Conservation (phyloP, 2,888 invertebrate genomes). For the Artemia sinica region DNA sequence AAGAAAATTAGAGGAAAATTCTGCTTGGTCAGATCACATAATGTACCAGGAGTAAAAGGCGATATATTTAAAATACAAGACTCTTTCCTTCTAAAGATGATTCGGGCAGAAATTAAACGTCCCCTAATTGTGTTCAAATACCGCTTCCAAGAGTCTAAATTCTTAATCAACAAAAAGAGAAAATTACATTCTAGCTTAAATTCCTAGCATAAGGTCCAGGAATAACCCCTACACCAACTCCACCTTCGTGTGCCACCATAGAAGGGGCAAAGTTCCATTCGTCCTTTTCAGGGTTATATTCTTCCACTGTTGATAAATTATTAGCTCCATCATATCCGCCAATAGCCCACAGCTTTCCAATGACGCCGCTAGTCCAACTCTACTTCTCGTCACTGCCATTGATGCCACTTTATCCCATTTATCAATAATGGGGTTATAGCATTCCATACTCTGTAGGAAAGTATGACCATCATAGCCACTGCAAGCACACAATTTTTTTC, state of each 20-base stretch:
- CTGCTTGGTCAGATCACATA: too few species aligned
- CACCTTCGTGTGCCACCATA: conserved; percentile 74
- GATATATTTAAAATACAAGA: too few species aligned
- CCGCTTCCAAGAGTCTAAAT: too few species aligned
- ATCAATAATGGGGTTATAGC: conserved; percentile 53
- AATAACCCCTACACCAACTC: conserved; percentile 72
- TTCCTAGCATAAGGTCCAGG: conserved; percentile 31
- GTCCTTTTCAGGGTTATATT: conserved; percentile 54
- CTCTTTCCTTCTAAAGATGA: too few species aligned
- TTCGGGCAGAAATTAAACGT: too few species aligned
- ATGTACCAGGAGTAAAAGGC: too few species aligned
- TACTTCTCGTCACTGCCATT: conserved; percentile 63
- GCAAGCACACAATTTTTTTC: conserved; percentile 63
- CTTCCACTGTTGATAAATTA: conserved; percentile 65
- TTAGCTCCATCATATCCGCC: conserved; percentile 44
- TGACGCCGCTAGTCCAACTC: conserved; percentile 63
- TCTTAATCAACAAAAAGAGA: too few species aligned
- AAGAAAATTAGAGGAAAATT: too few species aligned
- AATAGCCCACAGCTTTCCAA: conserved; percentile 64
- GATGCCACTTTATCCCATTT: conserved; percentile 57
- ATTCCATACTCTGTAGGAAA: conserved; percentile 63
- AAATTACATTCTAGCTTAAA: not conserved
- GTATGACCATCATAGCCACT: conserved; percentile 70
- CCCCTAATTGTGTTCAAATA: too few species aligned
- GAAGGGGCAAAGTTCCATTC: conserved; percentile 53